Percentiles rank a stretch among this genome's conserved stretches.
Evolutionary conservation across 2,113 vertebrate species (phyloP).

Genomic region (Meriones unguiculatus): DNA sequence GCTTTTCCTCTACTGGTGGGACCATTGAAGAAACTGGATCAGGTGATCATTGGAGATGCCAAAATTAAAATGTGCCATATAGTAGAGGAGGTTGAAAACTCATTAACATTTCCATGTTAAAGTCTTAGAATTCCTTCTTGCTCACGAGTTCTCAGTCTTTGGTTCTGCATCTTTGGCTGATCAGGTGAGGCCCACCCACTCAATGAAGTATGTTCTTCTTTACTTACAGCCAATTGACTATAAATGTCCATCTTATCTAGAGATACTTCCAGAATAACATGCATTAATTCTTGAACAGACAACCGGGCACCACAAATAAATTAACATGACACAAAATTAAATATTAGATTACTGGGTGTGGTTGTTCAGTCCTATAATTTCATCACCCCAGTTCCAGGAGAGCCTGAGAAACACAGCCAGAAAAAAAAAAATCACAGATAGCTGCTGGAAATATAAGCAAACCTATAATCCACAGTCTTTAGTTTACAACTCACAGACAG

Average conservation of each 20-base stretch:
- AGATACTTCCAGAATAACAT: not conserved
- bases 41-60: not conserved
- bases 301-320: not conserved
- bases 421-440: not conserved
- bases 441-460: not conserved
- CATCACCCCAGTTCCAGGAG: not conserved
- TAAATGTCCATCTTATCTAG: not conserved
- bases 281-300: not conserved
- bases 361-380: not conserved
- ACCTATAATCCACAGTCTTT: not conserved
- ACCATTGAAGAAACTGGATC: not conserved
- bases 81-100: not conserved
- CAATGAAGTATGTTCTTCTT: not conserved
- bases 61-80: not conserved
- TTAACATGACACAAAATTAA: not conserved
- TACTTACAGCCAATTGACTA: not conserved
- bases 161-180: not conserved
- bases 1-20: not conserved
- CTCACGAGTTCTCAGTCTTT: not conserved
- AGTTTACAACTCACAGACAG: not conserved
- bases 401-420: not conserved
- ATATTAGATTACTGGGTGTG: not conserved
- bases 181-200: not conserved
- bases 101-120: not conserved
- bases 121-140: not conserved